Percentiles rank a stretch among this genome's conserved stretches.
These are phyloP conservation scores for Bovichtus diacanthus DNA, from an alignment of 2,797 vertebrate genomes.

Conservation along the genomic window DNA sequence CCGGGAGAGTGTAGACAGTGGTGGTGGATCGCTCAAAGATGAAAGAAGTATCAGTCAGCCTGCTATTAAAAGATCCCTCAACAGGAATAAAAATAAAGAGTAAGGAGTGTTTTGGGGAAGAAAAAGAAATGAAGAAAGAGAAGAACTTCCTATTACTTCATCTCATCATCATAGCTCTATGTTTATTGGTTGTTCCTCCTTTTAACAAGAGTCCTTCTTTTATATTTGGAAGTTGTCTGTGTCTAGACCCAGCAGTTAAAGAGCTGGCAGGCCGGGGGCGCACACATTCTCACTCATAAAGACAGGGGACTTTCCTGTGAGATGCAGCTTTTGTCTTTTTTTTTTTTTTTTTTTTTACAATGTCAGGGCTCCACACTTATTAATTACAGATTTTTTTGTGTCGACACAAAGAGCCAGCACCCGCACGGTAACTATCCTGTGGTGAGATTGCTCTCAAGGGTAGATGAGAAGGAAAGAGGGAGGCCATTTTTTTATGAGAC, in stretches of 20 bases:
- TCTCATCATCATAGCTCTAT: slow-evolving; percentile 28
- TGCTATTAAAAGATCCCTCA: slow-evolving; percentile 49
- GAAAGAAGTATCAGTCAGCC: slow-evolving; percentile 50
- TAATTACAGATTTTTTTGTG: slow-evolving; percentile 73
- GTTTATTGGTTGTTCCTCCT: slow-evolving; percentile 63
- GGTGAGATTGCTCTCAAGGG: slow-evolving; percentile 15
- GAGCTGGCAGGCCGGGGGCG: slow-evolving; percentile 47
- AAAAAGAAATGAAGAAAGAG: slow-evolving; percentile 32
- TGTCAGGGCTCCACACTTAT: slow-evolving; percentile 53
- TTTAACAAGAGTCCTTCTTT: slow-evolving; percentile 61
- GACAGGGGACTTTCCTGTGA: slow-evolving; percentile 61
- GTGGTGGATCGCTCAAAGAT: slow-evolving; percentile 43
- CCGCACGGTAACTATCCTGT: slow-evolving; percentile 27
- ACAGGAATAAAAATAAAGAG: slow-evolving; percentile 31
- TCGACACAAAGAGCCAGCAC: slow-evolving; percentile 36
- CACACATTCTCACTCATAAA: slow-evolving; percentile 67
- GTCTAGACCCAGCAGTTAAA: slow-evolving; percentile 63
- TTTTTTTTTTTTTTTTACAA: slow-evolving; percentile 57
- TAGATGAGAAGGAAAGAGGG: slow-evolving; percentile 12
- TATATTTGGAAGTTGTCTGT: slow-evolving; percentile 57
- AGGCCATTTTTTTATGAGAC: slow-evolving; percentile 14
- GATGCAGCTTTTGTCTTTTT: slow-evolving; percentile 63
- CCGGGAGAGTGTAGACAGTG: slow-evolving; percentile 26
- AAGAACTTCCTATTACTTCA: slow-evolving; percentile 27
- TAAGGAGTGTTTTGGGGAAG: slow-evolving; percentile 11